Evolutionary conservation across 2,797 vertebrate species (phyloP), one percentile per base, ranked within the genome.

Genomic region (Bradypodion pumilum): DNA sequence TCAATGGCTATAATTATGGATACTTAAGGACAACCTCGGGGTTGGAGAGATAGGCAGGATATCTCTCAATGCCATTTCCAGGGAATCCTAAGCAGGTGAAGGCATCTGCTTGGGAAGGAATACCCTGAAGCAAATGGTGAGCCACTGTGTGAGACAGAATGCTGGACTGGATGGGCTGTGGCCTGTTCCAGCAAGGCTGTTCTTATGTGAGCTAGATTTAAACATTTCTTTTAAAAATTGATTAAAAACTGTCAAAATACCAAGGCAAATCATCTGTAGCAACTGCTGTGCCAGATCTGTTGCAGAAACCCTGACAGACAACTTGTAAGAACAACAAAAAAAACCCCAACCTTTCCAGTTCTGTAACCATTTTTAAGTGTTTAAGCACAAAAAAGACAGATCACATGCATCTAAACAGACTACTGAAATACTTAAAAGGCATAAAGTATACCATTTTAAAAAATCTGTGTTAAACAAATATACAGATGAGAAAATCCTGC

Each of bases 221-320:
- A 68, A 70, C 21, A 63, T 62, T 32, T 60, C 23, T 21, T n/a
- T n/a, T n/a, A 69, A 40, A 70, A 44, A 40, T 25, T 44, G 66
- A 52, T 87, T 78, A 89, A 59, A 83, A 80, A n/a, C 80, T 56
- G 27, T 42, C 13, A 86, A 78, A 82, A 82, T 59, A 72, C 66
- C 72, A 74, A 87, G 82, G 87, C 73, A 65, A 8, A 62, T 78
- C 77, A 74, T 90, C 76, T 44, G 23, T 84, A 74, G 46, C 78
- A 73, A 75, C 65, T 91, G 74, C 44, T 90, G 80, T 79, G 84
- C 86, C 40, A 70, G 0, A 63, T 78, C 78, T 89, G 78, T 32
- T 75, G n/a, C 77, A 81, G 37, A 86, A 86, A 77, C 87, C 83
- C 81, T 85, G 86, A 19, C 32, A 56, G 81, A 66, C 4, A 87